Evolutionary conservation across 2,113 vertebrate species (phyloP).

Genomic region (Microcebus lehilahytsara): DNA sequence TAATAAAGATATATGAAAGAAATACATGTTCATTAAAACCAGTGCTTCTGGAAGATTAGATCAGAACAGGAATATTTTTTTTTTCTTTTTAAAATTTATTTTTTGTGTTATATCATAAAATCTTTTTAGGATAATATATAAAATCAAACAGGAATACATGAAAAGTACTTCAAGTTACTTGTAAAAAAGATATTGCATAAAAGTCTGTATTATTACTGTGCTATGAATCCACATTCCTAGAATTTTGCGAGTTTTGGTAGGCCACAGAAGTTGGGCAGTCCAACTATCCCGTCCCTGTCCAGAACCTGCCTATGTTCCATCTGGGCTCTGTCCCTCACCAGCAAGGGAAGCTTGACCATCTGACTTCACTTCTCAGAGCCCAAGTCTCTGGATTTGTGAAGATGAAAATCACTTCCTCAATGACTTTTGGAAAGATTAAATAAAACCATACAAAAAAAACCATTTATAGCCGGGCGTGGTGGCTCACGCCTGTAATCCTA

Average conservation of each 20-base stretch:
- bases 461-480: too few relatives aligned
- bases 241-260: neutral
- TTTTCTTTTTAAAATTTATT: neutral
- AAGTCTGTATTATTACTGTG: neutral
- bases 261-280: neutral
- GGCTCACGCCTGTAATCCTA: too few relatives aligned
- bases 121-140: neutral
- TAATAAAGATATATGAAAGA: neutral
- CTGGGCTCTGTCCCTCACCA: too few relatives aligned
- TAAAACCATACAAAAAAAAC: neutral
- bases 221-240: neutral
- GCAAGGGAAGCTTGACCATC: neutral
- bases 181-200: neutral
- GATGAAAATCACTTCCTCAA: neutral
- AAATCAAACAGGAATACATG: neutral
- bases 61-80: neutral
- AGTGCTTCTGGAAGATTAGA: neutral
- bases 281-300: too few relatives aligned
- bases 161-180: neutral
- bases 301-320: neutral
- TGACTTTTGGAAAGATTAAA: neutral
- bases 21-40: neutral
- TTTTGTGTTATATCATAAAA: neutral
- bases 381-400: neutral
- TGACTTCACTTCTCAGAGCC: neutral